Conservation (phyloP, 2,113 vertebrate genomes). For the Echinops telfairi region DNA sequence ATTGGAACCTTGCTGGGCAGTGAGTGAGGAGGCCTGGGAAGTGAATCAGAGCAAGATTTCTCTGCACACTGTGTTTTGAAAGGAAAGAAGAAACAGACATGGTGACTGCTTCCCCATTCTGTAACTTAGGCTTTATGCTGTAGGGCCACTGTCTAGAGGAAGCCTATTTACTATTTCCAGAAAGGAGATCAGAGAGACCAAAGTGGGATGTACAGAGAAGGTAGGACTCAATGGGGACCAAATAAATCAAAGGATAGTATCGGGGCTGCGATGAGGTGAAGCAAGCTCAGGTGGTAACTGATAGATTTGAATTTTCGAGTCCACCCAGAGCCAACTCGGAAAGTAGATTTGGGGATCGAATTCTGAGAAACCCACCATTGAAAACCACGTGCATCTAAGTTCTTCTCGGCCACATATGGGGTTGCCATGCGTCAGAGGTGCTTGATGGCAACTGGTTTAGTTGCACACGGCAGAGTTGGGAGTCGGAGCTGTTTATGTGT, state of each 20-base stretch:
- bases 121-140: not conserved
- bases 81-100: not conserved
- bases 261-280: too few species aligned
- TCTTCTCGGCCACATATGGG: too few species aligned
- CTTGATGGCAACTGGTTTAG: not conserved
- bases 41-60: not conserved
- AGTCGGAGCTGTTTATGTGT: accelerated
- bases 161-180: not conserved
- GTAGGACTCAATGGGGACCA: too few species aligned
- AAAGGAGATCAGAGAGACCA: not conserved
- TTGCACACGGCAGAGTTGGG: accelerated
- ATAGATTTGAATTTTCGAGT: not conserved
- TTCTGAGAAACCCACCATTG: not conserved
- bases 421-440: too few species aligned
- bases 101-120: not conserved
- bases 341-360: not conserved
- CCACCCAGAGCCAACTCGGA: not conserved
- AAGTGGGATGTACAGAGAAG: not conserved
- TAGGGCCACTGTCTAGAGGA: not conserved
- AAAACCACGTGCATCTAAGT: not conserved
- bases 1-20: not conserved
- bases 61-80: not conserved
- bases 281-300: not conserved
- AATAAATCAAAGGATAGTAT: accelerated
- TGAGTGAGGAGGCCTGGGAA: not conserved